Evolutionary conservation across 2,113 vertebrate species (phyloP).

Genomic region (Salvelinus alpinus): DNA sequence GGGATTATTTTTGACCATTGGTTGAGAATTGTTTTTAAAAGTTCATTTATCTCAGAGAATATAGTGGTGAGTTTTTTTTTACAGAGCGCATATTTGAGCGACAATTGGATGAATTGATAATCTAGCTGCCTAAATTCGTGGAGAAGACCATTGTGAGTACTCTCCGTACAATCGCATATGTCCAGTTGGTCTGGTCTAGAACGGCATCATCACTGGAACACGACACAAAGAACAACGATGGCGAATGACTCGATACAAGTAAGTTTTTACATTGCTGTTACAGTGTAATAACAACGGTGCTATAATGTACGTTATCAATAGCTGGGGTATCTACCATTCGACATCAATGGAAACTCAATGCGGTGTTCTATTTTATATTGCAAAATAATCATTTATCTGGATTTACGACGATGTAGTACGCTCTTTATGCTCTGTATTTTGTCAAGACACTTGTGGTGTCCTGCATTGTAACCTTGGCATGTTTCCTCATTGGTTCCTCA

Average conservation of each 20-base stretch:
- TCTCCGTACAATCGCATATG: constrained; percentile 31
- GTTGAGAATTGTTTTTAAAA: constrained; percentile 38
- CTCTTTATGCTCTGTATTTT: no score
- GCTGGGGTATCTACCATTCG: no score
- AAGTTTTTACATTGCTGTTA: constrained; percentile 50
- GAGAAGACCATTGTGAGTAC: neutral
- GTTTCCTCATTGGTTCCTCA: no score
- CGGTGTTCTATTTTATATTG: no score
- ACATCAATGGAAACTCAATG: no score
- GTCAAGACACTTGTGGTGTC: no score
- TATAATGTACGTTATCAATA: no score
- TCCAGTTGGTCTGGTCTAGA: constrained; percentile 37
- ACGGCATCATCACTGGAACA: constrained; percentile 13
- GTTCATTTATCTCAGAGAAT: constrained; percentile 18
- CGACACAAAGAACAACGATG: constrained; percentile 56
- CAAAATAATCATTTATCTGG: no score
- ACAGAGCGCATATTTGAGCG: neutral
- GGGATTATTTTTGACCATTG: constrained; percentile 63
- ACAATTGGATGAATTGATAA: constrained; percentile 7
- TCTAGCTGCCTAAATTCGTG: neutral
- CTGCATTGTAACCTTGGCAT: no score
- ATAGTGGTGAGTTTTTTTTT: neutral
- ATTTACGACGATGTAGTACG: no score
- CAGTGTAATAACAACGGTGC: no score
- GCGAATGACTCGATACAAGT: constrained; percentile 79